Percentiles rank a stretch among this genome's conserved stretches.
Evolutionary conservation across 2,888 invertebrate genomes (phyloP).

Genomic region (Tachystola acroxantha): DNA sequence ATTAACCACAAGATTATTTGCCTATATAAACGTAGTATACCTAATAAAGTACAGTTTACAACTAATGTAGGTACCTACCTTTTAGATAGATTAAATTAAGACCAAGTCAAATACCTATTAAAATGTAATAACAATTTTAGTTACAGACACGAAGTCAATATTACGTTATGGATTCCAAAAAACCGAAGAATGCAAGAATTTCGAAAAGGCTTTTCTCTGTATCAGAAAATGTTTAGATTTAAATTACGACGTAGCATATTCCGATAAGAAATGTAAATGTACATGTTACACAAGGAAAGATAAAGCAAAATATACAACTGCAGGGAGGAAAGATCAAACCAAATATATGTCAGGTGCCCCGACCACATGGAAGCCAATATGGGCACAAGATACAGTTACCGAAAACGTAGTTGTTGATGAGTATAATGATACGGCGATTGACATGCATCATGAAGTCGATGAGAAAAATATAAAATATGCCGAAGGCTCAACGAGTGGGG

Average conservation of each 20-base stretch:
- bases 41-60: too few relatives aligned
- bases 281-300: constrained; percentile 38
- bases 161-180: constrained; percentile 55
- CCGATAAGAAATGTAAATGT: constrained; percentile 48
- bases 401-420: too few relatives aligned
- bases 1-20: too few relatives aligned
- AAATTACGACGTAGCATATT: constrained; percentile 41
- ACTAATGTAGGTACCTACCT: too few relatives aligned
- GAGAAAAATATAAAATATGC: too few relatives aligned
- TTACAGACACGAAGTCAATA: constrained; percentile 7
- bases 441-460: too few relatives aligned
- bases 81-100: too few relatives aligned
- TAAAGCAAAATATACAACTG: constrained; percentile 27
- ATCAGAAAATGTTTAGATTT: constrained; percentile 45
- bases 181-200: constrained; percentile 39
- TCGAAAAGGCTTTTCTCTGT: constrained; percentile 43
- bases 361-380: constrained; percentile 38
- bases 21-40: too few relatives aligned
- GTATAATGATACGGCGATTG: too few relatives aligned
- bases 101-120: too few relatives aligned
- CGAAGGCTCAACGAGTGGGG: too few relatives aligned
- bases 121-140: too few relatives aligned
- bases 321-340: constrained; percentile 12
- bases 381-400: constrained; percentile 24
- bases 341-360: constrained; percentile 39